A percentile compares a stretch with the other conserved stretches of the same genome.
Evolutionary conservation across 1,140 invertebrate genomes (phyloP).

Genomic region (Drosophila bocki): DNA sequence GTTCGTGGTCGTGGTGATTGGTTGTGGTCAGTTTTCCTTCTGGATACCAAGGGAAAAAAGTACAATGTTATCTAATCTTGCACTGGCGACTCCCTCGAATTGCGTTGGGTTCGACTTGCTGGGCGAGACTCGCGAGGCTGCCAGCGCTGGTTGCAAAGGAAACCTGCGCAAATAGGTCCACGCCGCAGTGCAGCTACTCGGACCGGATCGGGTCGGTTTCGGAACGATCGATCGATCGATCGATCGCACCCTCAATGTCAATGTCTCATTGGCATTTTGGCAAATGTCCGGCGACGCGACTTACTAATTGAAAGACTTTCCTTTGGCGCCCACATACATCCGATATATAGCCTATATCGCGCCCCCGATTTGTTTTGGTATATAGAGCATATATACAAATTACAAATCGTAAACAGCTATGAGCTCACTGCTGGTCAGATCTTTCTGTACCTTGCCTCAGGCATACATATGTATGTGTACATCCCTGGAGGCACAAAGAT

Average conservation of each 20-base stretch:
- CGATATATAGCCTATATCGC: conserved; percentile 17
- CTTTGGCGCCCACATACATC: conserved; percentile 50
- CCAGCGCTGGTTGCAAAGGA: conserved; percentile 65
- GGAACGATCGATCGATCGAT: conserved; percentile 12
- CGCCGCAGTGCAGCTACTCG: conserved; percentile 11
- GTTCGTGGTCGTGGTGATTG: conserved; percentile 9
- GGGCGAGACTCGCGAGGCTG: conserved; percentile 69
- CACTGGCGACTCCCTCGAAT: conserved; percentile 59
- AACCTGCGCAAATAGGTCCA: conserved; percentile 53
- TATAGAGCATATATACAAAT: conserved; percentile 40
- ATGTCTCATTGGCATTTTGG: conserved; percentile 82
- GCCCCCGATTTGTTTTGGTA: conserved; percentile 34
- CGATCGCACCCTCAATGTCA: conserved; percentile 69
- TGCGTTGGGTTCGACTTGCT: conserved; percentile 73
- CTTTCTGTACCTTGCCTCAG: conserved; percentile 49
- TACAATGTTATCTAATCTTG: conserved; percentile 69
- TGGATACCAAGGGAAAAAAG: conserved; percentile 32
- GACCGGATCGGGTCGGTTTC: conserved; percentile 20
- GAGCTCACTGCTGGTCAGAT: conserved; percentile 59
- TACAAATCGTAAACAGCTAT: conserved; percentile 71
- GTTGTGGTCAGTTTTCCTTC: conserved; percentile 16
- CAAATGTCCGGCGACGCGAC: conserved; percentile 66
- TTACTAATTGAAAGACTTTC: conserved; percentile 68
- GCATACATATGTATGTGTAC: conserved; percentile 25
- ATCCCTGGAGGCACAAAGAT: conserved; percentile 23